Conservation (phyloP, 2,797 vertebrate genomes). For the Psittacula derbiana region DNA sequence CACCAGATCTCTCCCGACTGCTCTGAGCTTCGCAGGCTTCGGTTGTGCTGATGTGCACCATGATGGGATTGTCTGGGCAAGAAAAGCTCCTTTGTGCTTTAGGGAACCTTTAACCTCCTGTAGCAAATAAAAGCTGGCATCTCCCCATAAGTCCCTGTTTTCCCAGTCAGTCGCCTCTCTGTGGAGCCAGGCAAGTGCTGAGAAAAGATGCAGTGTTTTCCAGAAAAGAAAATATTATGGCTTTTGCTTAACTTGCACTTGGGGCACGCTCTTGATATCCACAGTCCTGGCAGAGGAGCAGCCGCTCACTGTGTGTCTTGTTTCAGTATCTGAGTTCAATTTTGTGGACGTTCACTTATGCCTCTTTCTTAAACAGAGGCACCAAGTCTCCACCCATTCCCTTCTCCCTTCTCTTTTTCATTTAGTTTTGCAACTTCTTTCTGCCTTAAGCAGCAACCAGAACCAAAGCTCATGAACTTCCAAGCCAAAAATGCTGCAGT, state of each 20-base stretch:
- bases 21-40: slow-evolving; percentile 20
- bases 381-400: not conserved
- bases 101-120: slow-evolving; percentile 69
- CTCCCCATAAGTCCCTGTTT: slow-evolving; percentile 44
- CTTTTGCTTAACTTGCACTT: slow-evolving; percentile 26
- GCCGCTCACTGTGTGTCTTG: not conserved
- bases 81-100: slow-evolving; percentile 69
- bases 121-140: slow-evolving; percentile 64
- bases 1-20: not conserved
- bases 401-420: not conserved
- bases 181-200: slow-evolving; percentile 35
- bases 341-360: not conserved
- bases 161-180: slow-evolving; percentile 55
- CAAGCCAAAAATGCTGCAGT: not conserved
- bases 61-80: slow-evolving; percentile 64
- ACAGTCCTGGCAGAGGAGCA: not conserved
- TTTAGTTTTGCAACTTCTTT: not conserved
- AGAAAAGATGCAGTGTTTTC: slow-evolving; percentile 43
- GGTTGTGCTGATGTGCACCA: slow-evolving; percentile 41
- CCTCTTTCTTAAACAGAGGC: not conserved
- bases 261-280: not conserved
- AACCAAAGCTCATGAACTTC: not conserved
- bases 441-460: not conserved
- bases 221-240: slow-evolving; percentile 60
- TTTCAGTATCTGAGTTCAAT: not conserved